These are phyloP conservation scores for Orgyia antiqua DNA, from an alignment of 2,888 invertebrate genomes.

Conservation along the genomic window DNA sequence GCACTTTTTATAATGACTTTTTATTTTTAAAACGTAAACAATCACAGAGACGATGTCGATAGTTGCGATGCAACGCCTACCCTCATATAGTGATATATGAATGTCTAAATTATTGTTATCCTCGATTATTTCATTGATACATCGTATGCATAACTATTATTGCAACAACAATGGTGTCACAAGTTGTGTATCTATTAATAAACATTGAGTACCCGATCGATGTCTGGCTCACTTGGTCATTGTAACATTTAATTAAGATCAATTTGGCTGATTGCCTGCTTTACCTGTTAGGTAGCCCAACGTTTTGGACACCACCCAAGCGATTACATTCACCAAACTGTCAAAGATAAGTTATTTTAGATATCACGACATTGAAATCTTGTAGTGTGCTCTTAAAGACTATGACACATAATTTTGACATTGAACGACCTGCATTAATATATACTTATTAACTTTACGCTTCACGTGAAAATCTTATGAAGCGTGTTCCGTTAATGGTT, in stretches of 20 bases:
- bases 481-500: conserved; percentile 9
- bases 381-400: conserved; percentile 25
- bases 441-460: conserved; percentile 18
- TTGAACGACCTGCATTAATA: conserved; percentile 35
- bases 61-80: too few relatives aligned
- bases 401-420: conserved; percentile 29
- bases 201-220: conserved; percentile 43
- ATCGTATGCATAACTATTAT: too few relatives aligned
- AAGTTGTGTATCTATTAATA: conserved; percentile 38
- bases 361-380: conserved; percentile 68
- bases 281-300: conserved; percentile 70
- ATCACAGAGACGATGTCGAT: conserved; percentile 17
- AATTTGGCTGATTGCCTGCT: conserved; percentile 70
- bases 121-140: too few relatives aligned
- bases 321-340: conserved; percentile 72
- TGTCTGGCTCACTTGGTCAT: conserved; percentile 59
- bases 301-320: conserved; percentile 58
- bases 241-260: conserved; percentile 71
- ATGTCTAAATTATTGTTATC: too few relatives aligned
- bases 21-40: too few relatives aligned
- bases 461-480: conserved; percentile 4
- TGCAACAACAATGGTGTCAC: conserved; percentile 17
- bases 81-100: too few relatives aligned
- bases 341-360: conserved; percentile 78
- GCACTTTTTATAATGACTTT: too few relatives aligned